phyloP scores from a whole-genome alignment of 2,797 vertebrate genomes.

The Hydrolagus colliei region DNA sequence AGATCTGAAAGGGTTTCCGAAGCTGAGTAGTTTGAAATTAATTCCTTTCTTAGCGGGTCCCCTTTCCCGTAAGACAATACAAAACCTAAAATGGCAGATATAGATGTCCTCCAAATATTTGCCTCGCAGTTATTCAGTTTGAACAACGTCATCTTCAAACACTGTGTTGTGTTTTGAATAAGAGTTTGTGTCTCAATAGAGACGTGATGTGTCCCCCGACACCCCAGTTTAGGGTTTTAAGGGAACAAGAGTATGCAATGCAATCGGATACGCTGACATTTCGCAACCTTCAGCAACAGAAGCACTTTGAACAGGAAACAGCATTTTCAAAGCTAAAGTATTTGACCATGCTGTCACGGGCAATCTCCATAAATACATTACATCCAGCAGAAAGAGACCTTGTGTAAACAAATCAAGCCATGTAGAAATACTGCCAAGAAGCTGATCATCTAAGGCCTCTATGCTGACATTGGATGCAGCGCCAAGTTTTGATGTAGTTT shows the following conservation, averaged over 20 bases:
- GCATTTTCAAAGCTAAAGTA: conserved; percentile 58
- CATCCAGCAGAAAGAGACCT: conserved; percentile 69
- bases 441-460: conserved; percentile 63
- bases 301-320: conserved; percentile 56
- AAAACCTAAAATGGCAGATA: not conserved
- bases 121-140: not conserved
- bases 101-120: not conserved
- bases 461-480: conserved; percentile 60
- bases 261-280: conserved; percentile 46
- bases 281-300: conserved; percentile 50
- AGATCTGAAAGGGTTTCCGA: not conserved
- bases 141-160: conserved; percentile 9
- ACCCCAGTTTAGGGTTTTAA: not conserved
- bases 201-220: not conserved
- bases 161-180: not conserved
- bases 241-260: conserved; percentile 41
- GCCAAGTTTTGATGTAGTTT: conserved; percentile 74
- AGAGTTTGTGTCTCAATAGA: not conserved
- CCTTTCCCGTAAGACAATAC: not conserved
- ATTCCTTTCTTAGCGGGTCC: not conserved
- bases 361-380: conserved; percentile 58
- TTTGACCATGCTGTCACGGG: conserved; percentile 71
- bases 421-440: conserved; percentile 66
- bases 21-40: not conserved
- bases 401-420: conserved; percentile 72